These are phyloP conservation scores for Muschampia plurimacula DNA, from an alignment of 2,888 invertebrate species.

Conservation along the genomic window DNA sequence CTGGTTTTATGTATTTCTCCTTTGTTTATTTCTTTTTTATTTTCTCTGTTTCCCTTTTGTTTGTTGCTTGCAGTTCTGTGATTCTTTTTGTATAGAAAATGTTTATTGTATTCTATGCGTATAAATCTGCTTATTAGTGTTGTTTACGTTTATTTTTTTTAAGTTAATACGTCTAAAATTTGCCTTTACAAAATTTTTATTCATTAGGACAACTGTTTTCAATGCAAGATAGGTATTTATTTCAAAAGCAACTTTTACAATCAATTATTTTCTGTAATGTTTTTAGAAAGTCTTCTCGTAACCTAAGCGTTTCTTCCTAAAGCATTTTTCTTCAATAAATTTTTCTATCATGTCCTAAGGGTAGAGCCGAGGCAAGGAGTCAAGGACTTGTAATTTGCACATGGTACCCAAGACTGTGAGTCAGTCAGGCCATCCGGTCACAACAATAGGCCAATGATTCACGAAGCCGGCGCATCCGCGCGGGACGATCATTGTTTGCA, in stretches of 20 bases:
- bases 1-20: not conserved
- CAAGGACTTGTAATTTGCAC: conserved; percentile 14
- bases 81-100: not conserved
- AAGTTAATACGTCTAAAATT: not conserved
- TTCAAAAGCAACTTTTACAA: no score
- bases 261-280: not conserved
- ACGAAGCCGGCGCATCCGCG: conserved; percentile 34
- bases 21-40: not conserved
- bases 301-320: not conserved
- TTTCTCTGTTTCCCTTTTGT: conserved; percentile 9
- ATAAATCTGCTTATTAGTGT: not conserved
- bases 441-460: conserved; percentile 37
- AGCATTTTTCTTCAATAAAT: not conserved
- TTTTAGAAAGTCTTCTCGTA: no score
- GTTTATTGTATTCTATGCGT: not conserved
- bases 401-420: conserved; percentile 29
- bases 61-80: not conserved
- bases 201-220: no score
- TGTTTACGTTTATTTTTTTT: not conserved
- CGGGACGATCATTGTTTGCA: conserved; percentile 34
- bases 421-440: conserved; percentile 34
- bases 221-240: not conserved
- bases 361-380: conserved; percentile 7
- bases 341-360: not conserved
- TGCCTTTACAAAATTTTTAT: no score